Conservation (phyloP, 2,888 invertebrate genomes). For the Xestobium rufovillosum region DNA sequence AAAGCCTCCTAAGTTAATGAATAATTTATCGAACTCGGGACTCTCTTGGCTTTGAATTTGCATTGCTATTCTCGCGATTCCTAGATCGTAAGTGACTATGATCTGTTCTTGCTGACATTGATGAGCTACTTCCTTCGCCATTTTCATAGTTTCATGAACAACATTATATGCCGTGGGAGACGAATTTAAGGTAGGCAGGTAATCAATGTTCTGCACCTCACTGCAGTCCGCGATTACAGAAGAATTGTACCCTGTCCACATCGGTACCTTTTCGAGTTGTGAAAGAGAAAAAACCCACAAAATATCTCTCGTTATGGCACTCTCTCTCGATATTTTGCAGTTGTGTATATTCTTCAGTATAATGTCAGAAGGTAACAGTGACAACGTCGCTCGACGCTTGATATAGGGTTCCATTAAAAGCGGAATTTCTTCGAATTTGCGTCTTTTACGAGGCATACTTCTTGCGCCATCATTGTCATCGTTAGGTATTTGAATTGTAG, state of each 20-base stretch:
- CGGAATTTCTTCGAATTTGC: too few relatives aligned
- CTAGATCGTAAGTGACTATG: constrained; percentile 8
- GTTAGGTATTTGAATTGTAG: too few relatives aligned
- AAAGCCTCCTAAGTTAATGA: constrained; percentile 13
- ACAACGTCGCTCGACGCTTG: too few relatives aligned
- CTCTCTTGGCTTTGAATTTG: constrained; percentile 12
- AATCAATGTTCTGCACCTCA: constrained; percentile 26
- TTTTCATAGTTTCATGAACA: constrained; percentile 24
- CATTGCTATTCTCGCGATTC: constrained; percentile 12
- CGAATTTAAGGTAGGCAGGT: constrained; percentile 30
- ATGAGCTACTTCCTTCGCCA: constrained; percentile 9
- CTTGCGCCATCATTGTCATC: too few relatives aligned
- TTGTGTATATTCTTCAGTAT: too few relatives aligned
- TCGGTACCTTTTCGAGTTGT: too few relatives aligned
- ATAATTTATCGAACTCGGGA: constrained; percentile 8
- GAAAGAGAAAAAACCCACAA: too few relatives aligned
- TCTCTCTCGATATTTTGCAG: too few relatives aligned
- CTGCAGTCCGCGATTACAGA: constrained; percentile 20
- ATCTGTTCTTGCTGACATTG: constrained; percentile 8
- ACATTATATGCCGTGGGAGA: constrained; percentile 28
- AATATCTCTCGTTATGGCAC: too few relatives aligned
- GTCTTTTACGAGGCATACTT: too few relatives aligned
- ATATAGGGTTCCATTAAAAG: too few relatives aligned
- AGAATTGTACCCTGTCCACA: constrained; percentile 27
- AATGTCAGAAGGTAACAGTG: too few relatives aligned